A percentile compares a stretch with the other conserved stretches of the same genome.
These are phyloP conservation scores for Volucella zonaria DNA, from an alignment of 2,888 invertebrate species.

Conservation along the genomic window DNA sequence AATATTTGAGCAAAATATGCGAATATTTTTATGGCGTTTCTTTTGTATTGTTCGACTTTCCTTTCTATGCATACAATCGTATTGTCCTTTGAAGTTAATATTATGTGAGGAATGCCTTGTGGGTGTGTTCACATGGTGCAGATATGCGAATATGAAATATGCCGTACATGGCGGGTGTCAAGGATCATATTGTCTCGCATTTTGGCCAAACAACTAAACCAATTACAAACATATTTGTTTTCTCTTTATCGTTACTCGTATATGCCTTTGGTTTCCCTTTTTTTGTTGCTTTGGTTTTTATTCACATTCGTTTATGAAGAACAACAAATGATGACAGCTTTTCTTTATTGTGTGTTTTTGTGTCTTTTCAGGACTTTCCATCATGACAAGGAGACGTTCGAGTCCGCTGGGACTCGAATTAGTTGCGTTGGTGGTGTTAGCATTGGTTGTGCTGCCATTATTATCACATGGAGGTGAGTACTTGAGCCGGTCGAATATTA, in stretches of 20 bases:
- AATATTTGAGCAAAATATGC: slow-evolving; percentile 63
- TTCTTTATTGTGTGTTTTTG: slow-evolving; percentile 65
- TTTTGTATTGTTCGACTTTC: slow-evolving; percentile 38
- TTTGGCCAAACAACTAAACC: slow-evolving; percentile 52
- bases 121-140: not conserved
- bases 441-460: slow-evolving; percentile 77
- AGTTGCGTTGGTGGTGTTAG: slow-evolving; percentile 78
- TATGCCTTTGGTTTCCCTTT: slow-evolving; percentile 35
- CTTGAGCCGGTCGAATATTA: slow-evolving; percentile 51
- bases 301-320: slow-evolving; percentile 19
- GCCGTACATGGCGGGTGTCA: slow-evolving; percentile 47
- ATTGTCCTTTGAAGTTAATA: slow-evolving; percentile 68
- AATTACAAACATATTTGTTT: slow-evolving; percentile 71
- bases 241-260: slow-evolving; percentile 62
- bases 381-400: slow-evolving; percentile 82
- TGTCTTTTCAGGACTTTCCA: slow-evolving; percentile 79
- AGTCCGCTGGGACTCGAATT: slow-evolving; percentile 82
- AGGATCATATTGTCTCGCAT: slow-evolving; percentile 52
- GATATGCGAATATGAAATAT: not conserved
- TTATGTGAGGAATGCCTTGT: slow-evolving; percentile 32
- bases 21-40: slow-evolving; percentile 50
- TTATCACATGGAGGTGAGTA: slow-evolving; percentile 82
- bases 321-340: slow-evolving; percentile 70
- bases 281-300: not conserved
- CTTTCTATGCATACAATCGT: slow-evolving; percentile 7